These are phyloP conservation scores for Hermaeophaga mercurialis DNA, from an alignment of 2,888 invertebrate genomes.

Conservation along the genomic window DNA sequence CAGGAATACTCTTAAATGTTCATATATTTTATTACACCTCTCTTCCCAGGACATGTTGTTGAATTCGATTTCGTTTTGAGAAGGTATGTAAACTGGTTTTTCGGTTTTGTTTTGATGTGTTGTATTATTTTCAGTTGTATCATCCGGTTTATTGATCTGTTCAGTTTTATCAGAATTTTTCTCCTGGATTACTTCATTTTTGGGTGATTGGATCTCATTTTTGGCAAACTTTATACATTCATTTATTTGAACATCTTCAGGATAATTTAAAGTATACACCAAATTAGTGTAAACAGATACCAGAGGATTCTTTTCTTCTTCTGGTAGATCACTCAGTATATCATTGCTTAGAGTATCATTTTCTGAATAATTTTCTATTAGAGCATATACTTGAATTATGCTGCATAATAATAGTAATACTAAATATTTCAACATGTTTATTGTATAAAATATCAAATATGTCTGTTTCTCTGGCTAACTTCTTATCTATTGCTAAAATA, in stretches of 20 bases:
- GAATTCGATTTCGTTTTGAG: not conserved
- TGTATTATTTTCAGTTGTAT: not conserved
- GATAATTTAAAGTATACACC: constrained; percentile 6
- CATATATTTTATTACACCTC: not conserved
- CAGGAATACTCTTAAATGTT: not conserved
- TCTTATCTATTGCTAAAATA: too few relatives aligned
- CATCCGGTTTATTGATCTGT: not conserved
- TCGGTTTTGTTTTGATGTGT: not conserved
- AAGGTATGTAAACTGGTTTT: not conserved
- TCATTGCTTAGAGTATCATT: not conserved
- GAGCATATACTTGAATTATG: not conserved
- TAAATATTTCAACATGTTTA: not conserved
- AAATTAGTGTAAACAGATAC: constrained; percentile 6
- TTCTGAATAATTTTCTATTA: not conserved
- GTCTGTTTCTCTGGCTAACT: too few relatives aligned
- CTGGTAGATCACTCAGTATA: not conserved
- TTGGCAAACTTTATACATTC: not conserved
- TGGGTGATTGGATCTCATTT: not conserved
- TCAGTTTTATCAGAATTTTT: not conserved
- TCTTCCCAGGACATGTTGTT: constrained; percentile 5
- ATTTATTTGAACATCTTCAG: constrained; percentile 4
- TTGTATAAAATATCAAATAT: too few relatives aligned
- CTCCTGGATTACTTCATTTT: not conserved
- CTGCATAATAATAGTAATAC: not conserved
- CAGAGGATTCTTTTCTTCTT: constrained; percentile 2